A percentile compares a stretch with the other conserved stretches of the same genome.
Conservation (phyloP, 2,888 invertebrate genomes). For the Drosophila multiciliata region DNA sequence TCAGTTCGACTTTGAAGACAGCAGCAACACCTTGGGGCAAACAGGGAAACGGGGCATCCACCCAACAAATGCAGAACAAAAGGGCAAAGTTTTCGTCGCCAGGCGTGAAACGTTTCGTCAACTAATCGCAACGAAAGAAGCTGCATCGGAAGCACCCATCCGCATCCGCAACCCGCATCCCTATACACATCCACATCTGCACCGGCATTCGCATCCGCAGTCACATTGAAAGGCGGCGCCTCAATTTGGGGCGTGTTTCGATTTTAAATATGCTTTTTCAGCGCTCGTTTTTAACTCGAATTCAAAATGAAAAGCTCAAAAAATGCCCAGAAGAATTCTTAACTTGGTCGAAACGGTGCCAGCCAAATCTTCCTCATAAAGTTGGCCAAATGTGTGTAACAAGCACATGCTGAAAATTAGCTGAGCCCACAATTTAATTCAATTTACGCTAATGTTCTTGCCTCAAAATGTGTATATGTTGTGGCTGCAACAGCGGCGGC, state of each 20-base stretch:
- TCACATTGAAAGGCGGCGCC: conserved; percentile 24
- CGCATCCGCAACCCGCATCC: conserved; percentile 19
- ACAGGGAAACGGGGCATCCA: background rate
- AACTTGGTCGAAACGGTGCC: background rate
- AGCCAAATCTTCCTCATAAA: background rate
- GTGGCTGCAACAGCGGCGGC: background rate
- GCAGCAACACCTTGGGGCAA: conserved; percentile 16
- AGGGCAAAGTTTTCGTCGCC: conserved; percentile 74
- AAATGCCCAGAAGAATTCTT: background rate
- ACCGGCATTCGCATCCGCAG: conserved; percentile 8
- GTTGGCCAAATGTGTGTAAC: background rate
- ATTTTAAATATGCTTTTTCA: conserved; percentile 39
- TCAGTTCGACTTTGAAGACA: conserved; percentile 36
- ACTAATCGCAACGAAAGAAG: conserved; percentile 65
- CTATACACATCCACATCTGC: conserved; percentile 7
- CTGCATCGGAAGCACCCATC: conserved; percentile 34
- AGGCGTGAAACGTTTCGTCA: conserved; percentile 82
- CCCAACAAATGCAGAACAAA: conserved; percentile 48
- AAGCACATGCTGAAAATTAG: conserved; percentile 13
- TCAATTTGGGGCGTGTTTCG: conserved; percentile 46
- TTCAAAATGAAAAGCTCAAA: background rate
- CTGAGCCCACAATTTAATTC: conserved; percentile 26
- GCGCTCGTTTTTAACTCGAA: background rate
- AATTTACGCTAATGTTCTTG: conserved; percentile 26
- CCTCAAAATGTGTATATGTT: conserved; percentile 1